phyloP scores from a whole-genome alignment of 2,888 invertebrate species.

The Sycophila texana region DNA sequence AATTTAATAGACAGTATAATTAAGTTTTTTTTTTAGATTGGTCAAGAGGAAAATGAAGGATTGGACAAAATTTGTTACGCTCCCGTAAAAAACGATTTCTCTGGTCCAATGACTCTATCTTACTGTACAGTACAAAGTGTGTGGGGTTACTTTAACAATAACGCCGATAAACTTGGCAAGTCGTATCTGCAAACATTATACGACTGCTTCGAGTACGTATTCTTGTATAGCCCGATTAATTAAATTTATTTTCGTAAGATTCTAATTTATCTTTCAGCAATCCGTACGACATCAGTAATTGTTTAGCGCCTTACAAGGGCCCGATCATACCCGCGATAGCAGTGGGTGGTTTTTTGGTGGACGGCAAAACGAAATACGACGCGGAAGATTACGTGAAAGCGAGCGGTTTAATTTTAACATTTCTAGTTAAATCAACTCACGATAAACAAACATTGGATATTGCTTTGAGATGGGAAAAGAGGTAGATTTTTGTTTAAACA shows the following conservation, averaged over 20 bases:
- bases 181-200: constrained; percentile 75
- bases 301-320: constrained; percentile 91
- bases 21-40: constrained; percentile 70
- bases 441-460: constrained; percentile 79
- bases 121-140: constrained; percentile 90
- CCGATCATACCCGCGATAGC: constrained; percentile 90
- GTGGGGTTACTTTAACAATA: constrained; percentile 86
- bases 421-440: constrained; percentile 85
- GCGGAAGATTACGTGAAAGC: constrained; percentile 80
- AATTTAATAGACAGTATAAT: neutral
- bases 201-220: constrained; percentile 74
- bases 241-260: neutral
- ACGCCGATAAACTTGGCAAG: constrained; percentile 77
- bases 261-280: constrained; percentile 74
- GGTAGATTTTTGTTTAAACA: constrained; percentile 67
- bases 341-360: constrained; percentile 85
- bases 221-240: neutral
- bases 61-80: constrained; percentile 88
- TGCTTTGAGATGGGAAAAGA: constrained; percentile 86
- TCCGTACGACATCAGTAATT: constrained; percentile 78
- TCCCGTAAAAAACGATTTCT: constrained; percentile 84
- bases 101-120: constrained; percentile 77
- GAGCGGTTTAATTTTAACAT: constrained; percentile 85
- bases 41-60: constrained; percentile 78
- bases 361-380: constrained; percentile 75